These are phyloP conservation scores for Pomacea canaliculata DNA, from an alignment of 2,888 invertebrate species.

Conservation along the genomic window DNA sequence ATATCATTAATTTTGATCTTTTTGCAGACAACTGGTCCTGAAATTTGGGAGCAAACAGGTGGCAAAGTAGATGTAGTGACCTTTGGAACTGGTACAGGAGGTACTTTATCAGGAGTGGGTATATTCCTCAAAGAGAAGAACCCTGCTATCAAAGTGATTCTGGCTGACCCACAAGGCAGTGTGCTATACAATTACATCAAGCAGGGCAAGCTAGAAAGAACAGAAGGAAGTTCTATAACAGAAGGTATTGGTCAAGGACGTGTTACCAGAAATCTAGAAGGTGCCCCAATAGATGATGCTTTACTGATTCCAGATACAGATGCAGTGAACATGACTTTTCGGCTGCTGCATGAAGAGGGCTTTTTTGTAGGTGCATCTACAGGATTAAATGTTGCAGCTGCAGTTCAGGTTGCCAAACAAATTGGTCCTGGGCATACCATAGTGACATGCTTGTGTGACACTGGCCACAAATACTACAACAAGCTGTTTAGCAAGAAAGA, in stretches of 20 bases:
- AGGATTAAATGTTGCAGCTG: constrained; percentile 67
- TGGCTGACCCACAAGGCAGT: constrained; percentile 62
- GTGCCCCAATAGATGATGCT: constrained; percentile 69
- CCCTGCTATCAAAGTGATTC: constrained; percentile 47
- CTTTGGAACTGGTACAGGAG: constrained; percentile 69
- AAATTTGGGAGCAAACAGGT: constrained; percentile 68
- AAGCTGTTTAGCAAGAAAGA: constrained; percentile 62
- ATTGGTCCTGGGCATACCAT: constrained; percentile 69
- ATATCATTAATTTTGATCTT: neutral
- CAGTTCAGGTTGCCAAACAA: constrained; percentile 62
- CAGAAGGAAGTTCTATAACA: constrained; percentile 66
- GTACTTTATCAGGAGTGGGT: constrained; percentile 67
- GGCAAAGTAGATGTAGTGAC: constrained; percentile 68
- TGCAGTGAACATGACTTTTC: constrained; percentile 67
- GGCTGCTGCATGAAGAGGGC: constrained; percentile 68
- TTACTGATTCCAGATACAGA: constrained; percentile 61
- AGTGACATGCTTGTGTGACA: constrained; percentile 69
- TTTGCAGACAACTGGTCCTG: constrained; percentile 66
- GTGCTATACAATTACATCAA: constrained; percentile 68
- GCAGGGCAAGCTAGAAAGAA: constrained; percentile 65
- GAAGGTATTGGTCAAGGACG: constrained; percentile 70
- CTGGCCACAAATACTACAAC: constrained; percentile 67
- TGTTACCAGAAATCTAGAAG: constrained; percentile 67
- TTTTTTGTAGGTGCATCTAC: constrained; percentile 69
- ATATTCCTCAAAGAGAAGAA: constrained; percentile 68